Percentiles rank a stretch among this genome's conserved stretches.
These are phyloP conservation scores for Drosophila lacertosa DNA, from an alignment of 1,140 invertebrate genomes.

Conservation along the genomic window DNA sequence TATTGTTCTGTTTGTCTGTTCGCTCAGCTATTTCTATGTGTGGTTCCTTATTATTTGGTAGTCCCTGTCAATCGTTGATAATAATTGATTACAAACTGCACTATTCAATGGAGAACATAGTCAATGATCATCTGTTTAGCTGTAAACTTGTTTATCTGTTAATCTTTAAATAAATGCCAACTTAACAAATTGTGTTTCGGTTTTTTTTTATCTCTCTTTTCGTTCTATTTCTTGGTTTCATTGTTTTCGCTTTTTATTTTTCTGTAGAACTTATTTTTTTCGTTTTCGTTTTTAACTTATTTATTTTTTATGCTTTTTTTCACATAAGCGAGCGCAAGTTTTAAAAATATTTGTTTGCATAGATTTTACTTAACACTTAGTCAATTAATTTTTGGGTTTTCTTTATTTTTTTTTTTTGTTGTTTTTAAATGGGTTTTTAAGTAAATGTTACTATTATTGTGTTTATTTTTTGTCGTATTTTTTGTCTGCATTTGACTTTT, in stretches of 20 bases:
- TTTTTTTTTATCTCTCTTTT: conserved; percentile 1
- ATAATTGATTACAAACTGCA: conserved; percentile 58
- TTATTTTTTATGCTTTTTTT: conserved; percentile 37
- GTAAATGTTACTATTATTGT: conserved; percentile 75
- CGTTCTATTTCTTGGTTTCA: conserved; percentile 33
- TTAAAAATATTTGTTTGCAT: conserved; percentile 68
- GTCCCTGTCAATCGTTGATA: conserved; percentile 82
- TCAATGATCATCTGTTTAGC: conserved; percentile 7
- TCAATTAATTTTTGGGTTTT: conserved; percentile 64
- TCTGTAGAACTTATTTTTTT: conserved; percentile 36
- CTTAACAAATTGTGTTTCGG: conserved; percentile 67
- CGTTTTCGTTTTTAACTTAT: conserved; percentile 13
- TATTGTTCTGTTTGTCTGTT: conserved; percentile 52
- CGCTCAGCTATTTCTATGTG: conserved; percentile 72
- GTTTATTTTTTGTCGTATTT: conserved; percentile 65
- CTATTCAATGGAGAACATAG: conserved; percentile 43
- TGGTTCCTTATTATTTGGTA: conserved; percentile 77
- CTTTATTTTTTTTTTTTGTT: conserved; percentile 22
- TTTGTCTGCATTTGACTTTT: conserved; percentile 62
- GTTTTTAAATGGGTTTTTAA: conserved; percentile 36
- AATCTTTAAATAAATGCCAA: conserved; percentile 65
- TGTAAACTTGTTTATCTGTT: conserved; percentile 1
- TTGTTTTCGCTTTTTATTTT: conserved; percentile 5
- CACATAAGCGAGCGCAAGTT: conserved; percentile 63
- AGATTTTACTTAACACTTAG: conserved; percentile 71